These are phyloP conservation scores for Drosophila infuscata DNA, from an alignment of 2,888 invertebrate genomes.

Conservation along the genomic window DNA sequence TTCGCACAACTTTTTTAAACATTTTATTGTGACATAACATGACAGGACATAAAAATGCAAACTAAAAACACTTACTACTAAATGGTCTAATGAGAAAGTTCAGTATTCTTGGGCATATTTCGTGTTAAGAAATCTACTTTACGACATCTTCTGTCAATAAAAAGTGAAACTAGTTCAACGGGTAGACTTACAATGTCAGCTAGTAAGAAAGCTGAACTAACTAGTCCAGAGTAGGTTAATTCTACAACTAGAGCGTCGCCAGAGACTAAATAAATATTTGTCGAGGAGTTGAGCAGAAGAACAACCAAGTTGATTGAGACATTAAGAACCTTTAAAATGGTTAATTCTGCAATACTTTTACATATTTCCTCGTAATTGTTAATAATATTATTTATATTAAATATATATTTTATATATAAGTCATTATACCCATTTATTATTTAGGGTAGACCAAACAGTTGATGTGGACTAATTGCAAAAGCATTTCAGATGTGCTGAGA, in stretches of 20 bases:
- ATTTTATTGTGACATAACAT: not conserved
- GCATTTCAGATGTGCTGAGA: slow-evolving; percentile 51
- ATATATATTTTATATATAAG: not conserved
- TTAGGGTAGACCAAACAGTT: slow-evolving; percentile 31
- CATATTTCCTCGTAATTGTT: not conserved
- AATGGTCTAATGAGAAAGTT: not conserved
- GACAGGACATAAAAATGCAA: not conserved
- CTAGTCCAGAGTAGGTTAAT: not conserved
- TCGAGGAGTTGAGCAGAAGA: not conserved
- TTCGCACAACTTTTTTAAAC: not conserved
- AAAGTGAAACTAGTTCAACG: slow-evolving; percentile 23
- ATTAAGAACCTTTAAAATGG: not conserved
- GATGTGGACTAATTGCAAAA: slow-evolving; percentile 61
- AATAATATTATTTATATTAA: not conserved
- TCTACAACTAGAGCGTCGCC: not conserved
- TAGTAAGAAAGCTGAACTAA: slow-evolving; percentile 9
- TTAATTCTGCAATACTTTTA: not conserved
- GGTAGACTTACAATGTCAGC: slow-evolving; percentile 1
- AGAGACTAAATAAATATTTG: not conserved
- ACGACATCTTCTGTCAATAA: not conserved
- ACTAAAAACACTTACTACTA: not conserved
- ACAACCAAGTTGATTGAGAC: too few relatives aligned
- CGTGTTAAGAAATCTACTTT: not conserved
- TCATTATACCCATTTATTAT: slow-evolving; percentile 1
- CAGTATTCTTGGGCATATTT: not conserved